These are phyloP conservation scores for Cacatua alba DNA, from an alignment of 2,113 vertebrate species.

Conservation along the genomic window DNA sequence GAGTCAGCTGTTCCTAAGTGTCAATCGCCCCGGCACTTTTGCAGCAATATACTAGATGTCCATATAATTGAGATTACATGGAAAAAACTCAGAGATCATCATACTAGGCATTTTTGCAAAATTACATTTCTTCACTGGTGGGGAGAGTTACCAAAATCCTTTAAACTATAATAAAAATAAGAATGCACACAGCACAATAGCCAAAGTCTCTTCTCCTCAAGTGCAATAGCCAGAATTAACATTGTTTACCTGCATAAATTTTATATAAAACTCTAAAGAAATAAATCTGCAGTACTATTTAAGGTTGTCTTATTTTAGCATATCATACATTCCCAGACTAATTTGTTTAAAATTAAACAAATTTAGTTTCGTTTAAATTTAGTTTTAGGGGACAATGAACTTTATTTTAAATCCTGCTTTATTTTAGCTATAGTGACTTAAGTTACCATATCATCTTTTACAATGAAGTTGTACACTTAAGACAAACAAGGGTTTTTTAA, in stretches of 20 bases:
- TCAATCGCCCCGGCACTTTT: neutral
- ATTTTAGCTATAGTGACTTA: neutral
- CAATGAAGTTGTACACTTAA: neutral
- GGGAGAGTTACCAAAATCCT: neutral
- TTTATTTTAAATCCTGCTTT: neutral
- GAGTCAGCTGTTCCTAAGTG: slow-evolving; percentile 57
- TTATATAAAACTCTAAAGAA: neutral
- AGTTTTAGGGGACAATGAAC: neutral
- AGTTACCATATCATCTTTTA: neutral
- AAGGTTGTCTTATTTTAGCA: neutral
- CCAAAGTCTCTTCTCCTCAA: neutral
- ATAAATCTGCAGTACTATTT: neutral
- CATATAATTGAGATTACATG: slow-evolving; percentile 39
- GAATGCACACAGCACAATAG: neutral
- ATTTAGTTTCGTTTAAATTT: neutral
- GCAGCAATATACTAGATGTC: neutral
- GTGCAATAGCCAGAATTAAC: neutral
- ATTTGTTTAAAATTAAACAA: neutral
- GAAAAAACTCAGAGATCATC: slow-evolving; percentile 12
- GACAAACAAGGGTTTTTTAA: neutral
- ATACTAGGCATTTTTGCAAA: slow-evolving; percentile 16
- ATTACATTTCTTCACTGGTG: neutral
- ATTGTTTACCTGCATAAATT: neutral
- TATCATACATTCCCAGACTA: neutral
- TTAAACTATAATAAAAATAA: neutral